Conservation (phyloP, 1,140 invertebrate species). For the Apis florea region DNA sequence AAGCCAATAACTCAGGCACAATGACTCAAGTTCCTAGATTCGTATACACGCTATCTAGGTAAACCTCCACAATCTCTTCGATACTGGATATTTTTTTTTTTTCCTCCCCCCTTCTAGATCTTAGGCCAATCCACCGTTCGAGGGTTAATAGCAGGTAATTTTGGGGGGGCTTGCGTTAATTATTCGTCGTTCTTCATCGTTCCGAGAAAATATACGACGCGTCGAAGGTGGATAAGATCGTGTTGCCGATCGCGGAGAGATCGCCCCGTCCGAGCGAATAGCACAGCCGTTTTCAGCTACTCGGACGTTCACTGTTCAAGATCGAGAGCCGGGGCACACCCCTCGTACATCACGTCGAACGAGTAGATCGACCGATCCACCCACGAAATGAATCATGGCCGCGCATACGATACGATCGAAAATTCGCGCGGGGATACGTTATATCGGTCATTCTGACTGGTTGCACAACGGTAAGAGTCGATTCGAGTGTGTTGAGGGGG, state of each 20-base stretch:
- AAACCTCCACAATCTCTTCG: neutral
- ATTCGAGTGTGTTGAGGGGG: neutral
- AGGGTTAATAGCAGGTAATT: neutral
- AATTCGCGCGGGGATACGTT: conserved; percentile 31
- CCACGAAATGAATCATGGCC: conserved; percentile 53
- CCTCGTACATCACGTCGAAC: conserved; percentile 47
- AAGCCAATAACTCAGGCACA: neutral
- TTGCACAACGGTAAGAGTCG: conserved; percentile 17
- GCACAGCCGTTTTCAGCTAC: conserved; percentile 10
- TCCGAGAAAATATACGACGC: conserved; percentile 3
- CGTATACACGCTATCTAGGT: neutral
- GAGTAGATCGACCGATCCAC: conserved; percentile 51
- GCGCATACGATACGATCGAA: conserved; percentile 42
- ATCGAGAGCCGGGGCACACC: conserved; percentile 32
- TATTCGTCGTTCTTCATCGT: conserved; percentile 7
- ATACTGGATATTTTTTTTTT: too few species aligned
- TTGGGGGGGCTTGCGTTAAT: neutral
- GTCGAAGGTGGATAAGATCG: conserved; percentile 2
- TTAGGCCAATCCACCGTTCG: too few species aligned
- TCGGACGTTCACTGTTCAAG: conserved; percentile 26
- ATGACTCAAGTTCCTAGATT: neutral
- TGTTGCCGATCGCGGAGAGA: conserved; percentile 14
- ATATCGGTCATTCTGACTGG: conserved; percentile 32
- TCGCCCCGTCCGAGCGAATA: conserved; percentile 8
- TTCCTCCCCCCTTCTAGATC: neutral